Evolutionary conservation across 2,797 vertebrate genomes (phyloP).

Genomic region (Rhincodon typus): DNA sequence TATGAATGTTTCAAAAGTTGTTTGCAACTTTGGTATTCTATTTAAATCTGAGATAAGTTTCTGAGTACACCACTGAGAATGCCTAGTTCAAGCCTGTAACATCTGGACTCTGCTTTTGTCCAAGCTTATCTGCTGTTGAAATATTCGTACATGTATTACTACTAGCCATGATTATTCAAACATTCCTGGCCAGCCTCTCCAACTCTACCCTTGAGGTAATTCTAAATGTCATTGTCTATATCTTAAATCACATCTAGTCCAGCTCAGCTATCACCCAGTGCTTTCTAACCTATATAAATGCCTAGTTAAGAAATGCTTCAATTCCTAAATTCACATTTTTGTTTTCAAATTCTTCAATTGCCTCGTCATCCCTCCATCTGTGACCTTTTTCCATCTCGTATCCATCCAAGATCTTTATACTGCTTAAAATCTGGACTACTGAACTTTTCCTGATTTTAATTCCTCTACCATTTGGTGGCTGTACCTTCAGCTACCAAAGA

Average conservation of each 20-base stretch:
- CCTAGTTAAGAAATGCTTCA: not conserved
- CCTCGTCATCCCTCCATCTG: not conserved
- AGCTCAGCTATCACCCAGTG: not conserved
- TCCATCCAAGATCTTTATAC: not conserved
- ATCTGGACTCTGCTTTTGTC: not conserved
- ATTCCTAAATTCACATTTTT: not conserved
- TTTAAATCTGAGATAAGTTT: not conserved
- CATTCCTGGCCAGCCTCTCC: too few species aligned
- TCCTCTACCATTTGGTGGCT: not conserved
- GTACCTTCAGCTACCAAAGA: not conserved
- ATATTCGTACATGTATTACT: not conserved
- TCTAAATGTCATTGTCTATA: not conserved
- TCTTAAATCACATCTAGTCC: not conserved
- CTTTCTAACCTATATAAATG: not conserved
- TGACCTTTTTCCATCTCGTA: not conserved
- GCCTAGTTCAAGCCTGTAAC: not conserved
- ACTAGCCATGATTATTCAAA: not conserved
- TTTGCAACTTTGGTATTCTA: not conserved
- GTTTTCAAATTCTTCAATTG: not conserved
- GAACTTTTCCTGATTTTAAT: not conserved
- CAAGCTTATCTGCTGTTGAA: not conserved
- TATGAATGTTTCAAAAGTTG: too few species aligned
- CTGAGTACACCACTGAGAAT: not conserved
- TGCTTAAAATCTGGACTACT: not conserved
- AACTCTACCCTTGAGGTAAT: not conserved